These are phyloP conservation scores for Ptiloglossa arizonensis DNA, from an alignment of 1,140 invertebrate genomes.

Conservation along the genomic window DNA sequence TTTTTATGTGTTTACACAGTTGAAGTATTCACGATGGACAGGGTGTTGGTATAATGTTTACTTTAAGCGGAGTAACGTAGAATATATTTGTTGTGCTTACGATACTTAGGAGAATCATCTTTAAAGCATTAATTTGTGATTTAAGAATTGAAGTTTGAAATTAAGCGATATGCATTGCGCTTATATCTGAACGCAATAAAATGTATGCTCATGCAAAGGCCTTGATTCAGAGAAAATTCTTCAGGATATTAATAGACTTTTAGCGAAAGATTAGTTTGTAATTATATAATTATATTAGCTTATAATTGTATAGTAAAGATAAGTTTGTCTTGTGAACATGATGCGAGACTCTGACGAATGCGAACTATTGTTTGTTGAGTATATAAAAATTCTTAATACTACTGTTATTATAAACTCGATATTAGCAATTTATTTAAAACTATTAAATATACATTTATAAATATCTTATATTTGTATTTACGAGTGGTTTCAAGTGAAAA, in stretches of 20 bases:
- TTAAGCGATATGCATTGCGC: not conserved
- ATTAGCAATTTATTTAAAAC: not conserved
- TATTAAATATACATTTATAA: not conserved
- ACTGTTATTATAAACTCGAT: not conserved
- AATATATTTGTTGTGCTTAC: slow-evolving; percentile 29
- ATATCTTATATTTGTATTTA: not conserved
- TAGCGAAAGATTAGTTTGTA: not conserved
- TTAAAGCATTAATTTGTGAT: not conserved
- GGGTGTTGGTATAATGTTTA: slow-evolving; percentile 51
- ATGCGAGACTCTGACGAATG: not conserved
- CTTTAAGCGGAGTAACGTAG: slow-evolving; percentile 11
- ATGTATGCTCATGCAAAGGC: not conserved
- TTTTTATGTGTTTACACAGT: slow-evolving; percentile 40
- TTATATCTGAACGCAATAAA: not conserved
- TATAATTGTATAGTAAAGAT: not conserved
- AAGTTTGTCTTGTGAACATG: not conserved
- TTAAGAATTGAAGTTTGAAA: not conserved
- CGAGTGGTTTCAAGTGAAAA: not conserved
- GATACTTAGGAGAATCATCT: not conserved
- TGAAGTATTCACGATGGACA: slow-evolving; percentile 39
- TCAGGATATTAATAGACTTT: no score
- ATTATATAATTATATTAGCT: not conserved
- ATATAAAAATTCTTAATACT: not conserved
- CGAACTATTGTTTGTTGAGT: not conserved
- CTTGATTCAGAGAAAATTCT: not conserved